These are phyloP conservation scores for Melinopterus prodromus DNA, from an alignment of 2,888 invertebrate genomes.

Conservation along the genomic window DNA sequence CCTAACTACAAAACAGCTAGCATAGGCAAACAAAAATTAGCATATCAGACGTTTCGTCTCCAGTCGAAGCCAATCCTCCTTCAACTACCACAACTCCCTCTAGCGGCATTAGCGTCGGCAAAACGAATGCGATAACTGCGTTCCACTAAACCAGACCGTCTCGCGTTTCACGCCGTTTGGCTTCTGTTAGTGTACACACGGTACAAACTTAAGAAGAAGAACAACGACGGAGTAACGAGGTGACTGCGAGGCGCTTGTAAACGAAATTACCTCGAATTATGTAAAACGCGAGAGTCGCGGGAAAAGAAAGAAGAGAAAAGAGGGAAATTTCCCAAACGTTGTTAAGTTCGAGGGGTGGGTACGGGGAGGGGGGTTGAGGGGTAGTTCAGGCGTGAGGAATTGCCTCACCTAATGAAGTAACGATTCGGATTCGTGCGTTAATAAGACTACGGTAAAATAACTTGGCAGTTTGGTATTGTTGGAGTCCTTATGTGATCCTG, in stretches of 20 bases:
- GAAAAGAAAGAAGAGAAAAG: neutral
- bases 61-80: neutral
- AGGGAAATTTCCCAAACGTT: neutral
- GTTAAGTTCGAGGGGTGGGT: neutral
- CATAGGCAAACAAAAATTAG: neutral
- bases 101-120: neutral
- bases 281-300: neutral
- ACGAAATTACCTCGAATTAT: neutral
- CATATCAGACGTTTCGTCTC: neutral
- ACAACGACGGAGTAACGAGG: neutral
- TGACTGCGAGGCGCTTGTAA: neutral
- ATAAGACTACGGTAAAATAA: neutral
- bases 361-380: neutral
- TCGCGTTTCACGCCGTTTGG: neutral
- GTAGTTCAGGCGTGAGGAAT: neutral
- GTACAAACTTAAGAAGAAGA: neutral
- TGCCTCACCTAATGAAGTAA: neutral
- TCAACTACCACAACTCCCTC: neutral
- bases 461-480: neutral
- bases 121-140: neutral
- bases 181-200: neutral
- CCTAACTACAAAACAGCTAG: neutral
- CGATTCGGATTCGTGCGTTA: neutral
- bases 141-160: neutral
- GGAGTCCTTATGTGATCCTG: neutral